Evolutionary conservation across 2,888 invertebrate species (phyloP).

Genomic region (Penaeus monodon): DNA sequence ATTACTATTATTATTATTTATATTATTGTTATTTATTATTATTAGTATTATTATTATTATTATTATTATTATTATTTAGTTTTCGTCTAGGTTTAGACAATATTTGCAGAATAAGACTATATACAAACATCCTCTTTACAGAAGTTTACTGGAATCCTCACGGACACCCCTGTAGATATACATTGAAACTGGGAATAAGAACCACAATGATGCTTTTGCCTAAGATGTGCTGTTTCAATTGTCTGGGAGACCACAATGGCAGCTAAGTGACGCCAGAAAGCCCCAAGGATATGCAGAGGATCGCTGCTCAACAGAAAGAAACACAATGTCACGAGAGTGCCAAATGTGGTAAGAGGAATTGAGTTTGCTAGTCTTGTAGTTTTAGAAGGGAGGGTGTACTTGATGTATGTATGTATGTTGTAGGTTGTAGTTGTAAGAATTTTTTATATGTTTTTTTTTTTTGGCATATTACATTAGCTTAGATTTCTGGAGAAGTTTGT

Average conservation of each 20-base stretch:
- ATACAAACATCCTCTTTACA: conserved; percentile 9
- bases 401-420: background rate
- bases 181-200: conserved; percentile 61
- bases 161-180: conserved; percentile 50
- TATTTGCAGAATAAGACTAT: background rate
- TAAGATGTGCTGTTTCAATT: conserved; percentile 82
- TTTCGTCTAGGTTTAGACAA: background rate
- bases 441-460: background rate
- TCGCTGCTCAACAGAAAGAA: conserved; percentile 80
- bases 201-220: conserved; percentile 53
- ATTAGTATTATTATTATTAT: no score
- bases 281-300: conserved; percentile 79
- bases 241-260: conserved; percentile 81
- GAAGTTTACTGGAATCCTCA: conserved; percentile 53
- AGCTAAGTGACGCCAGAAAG: conserved; percentile 78
- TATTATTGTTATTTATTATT: no score
- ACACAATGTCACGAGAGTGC: conserved; percentile 69
- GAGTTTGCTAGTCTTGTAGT: conserved; percentile 61
- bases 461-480: background rate
- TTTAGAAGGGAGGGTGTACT: conserved; percentile 22
- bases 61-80: no score
- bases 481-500: background rate
- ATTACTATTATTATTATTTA: no score
- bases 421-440: background rate
- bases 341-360: conserved; percentile 66